Base-by-base conservation (phyloP, 2,888 invertebrate genomes). In the Xestia sexstrigata region DNA sequence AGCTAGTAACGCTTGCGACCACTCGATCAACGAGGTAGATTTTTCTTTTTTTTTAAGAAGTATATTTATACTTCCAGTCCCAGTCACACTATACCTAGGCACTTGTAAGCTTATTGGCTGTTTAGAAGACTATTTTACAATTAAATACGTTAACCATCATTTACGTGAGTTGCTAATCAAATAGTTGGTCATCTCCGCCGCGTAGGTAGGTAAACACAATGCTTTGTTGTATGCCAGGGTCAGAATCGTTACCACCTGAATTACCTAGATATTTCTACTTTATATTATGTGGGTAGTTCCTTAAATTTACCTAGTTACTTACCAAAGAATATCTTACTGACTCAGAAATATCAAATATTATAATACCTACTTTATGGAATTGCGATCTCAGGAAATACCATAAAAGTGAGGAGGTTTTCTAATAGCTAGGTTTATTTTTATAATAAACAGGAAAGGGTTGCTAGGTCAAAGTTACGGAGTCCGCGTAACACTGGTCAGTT, bases 181-280 rank as follows among this genome's bases (percentile, higher is more conserved):
- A 47, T 65, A 58, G 68, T 60, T 70, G 45, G 75, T 55, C 69
- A 75, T 65, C 52, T 66, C 20, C 42, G 35, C 13, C 15, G 35
- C 39, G 58, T 69, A 60, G 39, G 39, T 71, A 65, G 15, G 26
- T 77, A 78, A 49, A 52, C 58, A 74, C 49, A 66, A 67, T 66
- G 70, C 15, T 74, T 68, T 66, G 52, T 66, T 70, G 70, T 66
- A 13, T 62, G 60, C 75, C 81, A 80, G 52, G 80, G 80, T 70
- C 81, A 67, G 47, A 75, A 66, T 75, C 13, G 30, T 80, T 80
- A 75, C 81, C 70, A 75, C 70, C 47, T 74, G 45, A 79, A 47
- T 79, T 58, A 23, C 35, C 9, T 49, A 35, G 65, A 0, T 42
- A 42, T 1, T 35, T 35, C 9, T 42, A 42, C 9, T 11, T 42